Evolutionary conservation across 2,797 vertebrate genomes (phyloP).

Genomic region (Leptoclinus maculatus): DNA sequence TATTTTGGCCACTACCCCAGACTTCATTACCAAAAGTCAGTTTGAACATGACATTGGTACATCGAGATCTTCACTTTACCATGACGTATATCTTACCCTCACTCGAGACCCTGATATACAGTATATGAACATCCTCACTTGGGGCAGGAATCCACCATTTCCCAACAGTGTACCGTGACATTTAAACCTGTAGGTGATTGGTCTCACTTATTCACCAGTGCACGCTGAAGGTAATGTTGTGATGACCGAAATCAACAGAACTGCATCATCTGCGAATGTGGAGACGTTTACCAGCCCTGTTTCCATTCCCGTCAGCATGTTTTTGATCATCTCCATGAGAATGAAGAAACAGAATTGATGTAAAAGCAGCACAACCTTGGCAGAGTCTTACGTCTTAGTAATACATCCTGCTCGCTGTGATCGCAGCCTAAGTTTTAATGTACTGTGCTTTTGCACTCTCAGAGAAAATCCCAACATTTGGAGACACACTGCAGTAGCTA

Average conservation of each 20-base stretch:
- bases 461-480: slow-evolving; percentile 49
- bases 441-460: slow-evolving; percentile 14
- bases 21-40: neutral
- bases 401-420: neutral
- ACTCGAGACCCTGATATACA: neutral
- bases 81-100: neutral
- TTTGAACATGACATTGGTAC: neutral
- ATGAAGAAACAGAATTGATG: neutral
- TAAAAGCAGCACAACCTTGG: neutral
- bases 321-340: neutral
- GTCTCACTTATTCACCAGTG: slow-evolving; percentile 7
- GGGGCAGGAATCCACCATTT: neutral
- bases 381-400: neutral
- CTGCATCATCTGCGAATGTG: neutral
- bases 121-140: neutral
- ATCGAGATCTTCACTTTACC: neutral
- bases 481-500: slow-evolving; percentile 43
- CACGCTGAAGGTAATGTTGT: neutral
- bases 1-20: neutral
- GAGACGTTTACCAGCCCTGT: neutral
- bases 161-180: neutral
- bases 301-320: neutral
- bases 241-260: neutral
- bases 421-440: slow-evolving; percentile 25
- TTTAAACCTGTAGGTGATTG: neutral